Base-by-base conservation (phyloP, 64 coral and sea anemone genomes). In the Pocillopora damicornis region DNA sequence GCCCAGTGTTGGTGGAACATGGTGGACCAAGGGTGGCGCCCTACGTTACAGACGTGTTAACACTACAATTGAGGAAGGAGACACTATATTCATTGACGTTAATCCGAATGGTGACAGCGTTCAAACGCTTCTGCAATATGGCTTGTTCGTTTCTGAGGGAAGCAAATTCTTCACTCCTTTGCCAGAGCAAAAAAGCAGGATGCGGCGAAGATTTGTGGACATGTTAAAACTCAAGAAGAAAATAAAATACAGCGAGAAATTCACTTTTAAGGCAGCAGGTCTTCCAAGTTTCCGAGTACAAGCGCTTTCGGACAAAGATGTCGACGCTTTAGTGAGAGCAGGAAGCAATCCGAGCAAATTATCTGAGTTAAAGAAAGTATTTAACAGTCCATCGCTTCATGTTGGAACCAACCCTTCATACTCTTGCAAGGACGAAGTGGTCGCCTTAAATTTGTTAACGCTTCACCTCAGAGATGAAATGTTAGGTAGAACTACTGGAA, bases 361-460 rank as follows among this genome's bases (percentile, higher is more conserved):
- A 25, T 34, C 15, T 11, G 82, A 77, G 63, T 23, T 87, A 15
- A 92, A 92, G 75, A 77, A 87, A 59, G 62, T 79, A 37, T 87
- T 92, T 16, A 77, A 71, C 11, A 92, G 90, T 22, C 82, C 82
- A 16, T 79, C 84, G 20, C 38, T 92, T 79, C 67, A 92, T 75
- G 58, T 42, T 2, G 76, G 73, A 56, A 62, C 35, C 83, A 77
- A 78, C n/a, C 9, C 74, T 1, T 65, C 79, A 26, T 92, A 87
- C 75, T 92, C 90, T n/a, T 92, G 90, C 60, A 92, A 92, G 87
- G 75, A 78, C 20, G 90, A 92, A 71, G 90, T 92, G n/a, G 90
- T 92, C 25, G 90, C 90, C 2, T 80, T 92, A 38, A 92, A 92
- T 62, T 87, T 86, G 77, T 59, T 92, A 63, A 61, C 83, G 15